Evolutionary conservation across 2,113 vertebrate species (phyloP), one percentile per base, ranked within the genome.

Genomic region (Coreoperca whiteheadi): DNA sequence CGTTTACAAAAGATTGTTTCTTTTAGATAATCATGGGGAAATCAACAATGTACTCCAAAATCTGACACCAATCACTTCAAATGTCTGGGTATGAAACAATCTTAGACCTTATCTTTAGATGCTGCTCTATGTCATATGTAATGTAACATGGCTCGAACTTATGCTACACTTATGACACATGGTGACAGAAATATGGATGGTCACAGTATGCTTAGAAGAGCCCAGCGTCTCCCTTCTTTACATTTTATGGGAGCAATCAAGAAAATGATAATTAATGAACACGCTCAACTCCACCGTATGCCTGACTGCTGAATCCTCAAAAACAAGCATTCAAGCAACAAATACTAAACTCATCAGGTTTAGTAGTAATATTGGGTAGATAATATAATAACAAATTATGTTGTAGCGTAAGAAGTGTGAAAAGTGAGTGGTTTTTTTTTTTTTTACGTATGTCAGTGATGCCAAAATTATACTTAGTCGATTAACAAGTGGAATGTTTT

Each of bases 401-500:
- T 50, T 65, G 21, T 14, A 25, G 18, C 21, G 34, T 21, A 23
- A 25, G 9, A 9, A 28, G 10, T 66, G 23, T 18, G 43, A 64
- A 39, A 56, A 9, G 23, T 39, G 34, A 2, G 8, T 6, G 4
- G 39, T 48, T 64, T 73, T 9, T 57, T 15, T 79, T 37, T 39
- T 11, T 76, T 51, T 54, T 2, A 68, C 59, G 64, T 60, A 46
- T 69, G 43, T 57, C 56, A 53, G 20, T 65, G 20, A 78, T 79
- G 53, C 73, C 51, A 72, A 77, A 76, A 74, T 61, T 28, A 28
- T 25, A 43, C 21, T 30, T 20, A 30, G n/a, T 30, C 50, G 57
- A 85, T 85, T 85, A 75, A 53, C 30, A n/a, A 14, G 23, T 43
- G 28, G 10, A 63, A 76, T 64, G 48, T 80, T 77, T 75, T 79